Percentiles rank a stretch among this genome's conserved stretches.
phyloP scores from a whole-genome alignment of 2,888 invertebrate species.

The Drosophila mettleri region DNA sequence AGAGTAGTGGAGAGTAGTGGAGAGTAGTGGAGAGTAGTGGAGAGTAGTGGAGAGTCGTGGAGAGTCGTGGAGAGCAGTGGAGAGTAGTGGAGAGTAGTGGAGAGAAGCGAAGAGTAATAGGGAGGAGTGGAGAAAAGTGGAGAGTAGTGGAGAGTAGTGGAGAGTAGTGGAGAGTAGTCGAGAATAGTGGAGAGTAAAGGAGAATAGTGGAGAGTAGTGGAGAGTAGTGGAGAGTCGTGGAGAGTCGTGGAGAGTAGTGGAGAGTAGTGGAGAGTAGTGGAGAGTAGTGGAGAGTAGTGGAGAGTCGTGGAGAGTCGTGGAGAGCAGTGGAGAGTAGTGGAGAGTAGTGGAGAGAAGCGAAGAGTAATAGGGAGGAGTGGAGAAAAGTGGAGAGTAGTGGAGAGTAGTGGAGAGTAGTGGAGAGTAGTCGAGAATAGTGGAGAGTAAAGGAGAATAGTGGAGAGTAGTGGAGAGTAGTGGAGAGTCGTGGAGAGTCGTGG shows the following conservation, averaged over 20 bases:
- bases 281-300: not conserved
- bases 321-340: too few relatives aligned
- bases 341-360: too few relatives aligned
- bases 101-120: too few relatives aligned
- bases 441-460: not conserved
- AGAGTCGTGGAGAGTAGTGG: not conserved
- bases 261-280: not conserved
- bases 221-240: not conserved
- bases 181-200: not conserved
- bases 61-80: too few relatives aligned
- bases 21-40: not conserved
- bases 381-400: not conserved
- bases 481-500: too few relatives aligned
- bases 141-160: not conserved
- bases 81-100: too few relatives aligned
- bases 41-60: too few relatives aligned
- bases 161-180: not conserved
- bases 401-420: not conserved
- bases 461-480: too few relatives aligned
- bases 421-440: not conserved
- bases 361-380: too few relatives aligned
- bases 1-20: not conserved
- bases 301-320: too few relatives aligned
- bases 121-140: not conserved
- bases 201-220: not conserved